Base-by-base conservation (phyloP, 2,113 vertebrate species). In the Megatriorchis doriae region DNA sequence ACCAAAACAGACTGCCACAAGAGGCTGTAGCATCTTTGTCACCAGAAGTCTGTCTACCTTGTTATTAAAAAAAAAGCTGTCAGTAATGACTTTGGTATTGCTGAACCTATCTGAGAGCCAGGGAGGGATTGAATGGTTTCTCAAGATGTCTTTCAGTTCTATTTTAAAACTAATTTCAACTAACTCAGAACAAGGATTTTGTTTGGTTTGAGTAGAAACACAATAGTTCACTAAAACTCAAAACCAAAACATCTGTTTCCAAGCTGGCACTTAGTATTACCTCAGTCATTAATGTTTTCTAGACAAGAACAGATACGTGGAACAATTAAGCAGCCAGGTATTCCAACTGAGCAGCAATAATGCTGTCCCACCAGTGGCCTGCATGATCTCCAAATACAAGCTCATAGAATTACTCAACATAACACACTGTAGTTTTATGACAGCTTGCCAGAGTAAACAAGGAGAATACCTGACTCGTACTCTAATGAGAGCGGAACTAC, bases 401-500 rank as follows among this genome's bases (percentile, higher is more conserved):
- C 23, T 93, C 85, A 47, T 19, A 58, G 81, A 96, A 79, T 95
- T 93, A 80, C 85, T 48, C 92, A 96, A 94, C 65, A 43, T 5
- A 91, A 91, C 48, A 92, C 86, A 19, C 34, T 29, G 74, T 36
- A 88, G 53, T 32, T 96, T 72, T 80, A n/a, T 20, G 71, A 92
- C 84, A 88, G 55, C 66, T 42, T 81, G 79, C 59, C 92, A 90
- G 71, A 70, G 79, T 90, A 96, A 96, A 96, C 90, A 95, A 96
- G 87, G 66, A 94, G 52, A 71, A 95, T 88, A 93, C 81, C 88
- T 80, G 90, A 97, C 88, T 95, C 90, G 88, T 47, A 18, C 66
- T 23, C 36, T 90, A 86, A 93, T 65, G 62, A 90, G 67, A 93
- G 42, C 36, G 86, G 8, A 90, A 88, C 48, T 45, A 6, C 50